Conservation (phyloP, 2,113 vertebrate genomes). For the Vireo altiloquus region DNA sequence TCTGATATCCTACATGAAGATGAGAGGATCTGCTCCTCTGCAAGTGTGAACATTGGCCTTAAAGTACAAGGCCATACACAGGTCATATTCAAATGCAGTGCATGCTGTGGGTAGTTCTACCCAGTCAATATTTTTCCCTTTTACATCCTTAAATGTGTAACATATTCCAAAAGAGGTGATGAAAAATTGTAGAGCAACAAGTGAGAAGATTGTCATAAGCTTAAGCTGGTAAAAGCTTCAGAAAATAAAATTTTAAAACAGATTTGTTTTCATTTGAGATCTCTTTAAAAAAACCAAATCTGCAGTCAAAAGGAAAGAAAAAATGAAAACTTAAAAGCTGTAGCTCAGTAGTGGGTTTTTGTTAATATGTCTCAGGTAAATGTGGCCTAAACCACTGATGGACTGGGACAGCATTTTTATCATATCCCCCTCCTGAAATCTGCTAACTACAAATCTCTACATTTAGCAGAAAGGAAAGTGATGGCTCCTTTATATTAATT, state of each 20-base stretch:
- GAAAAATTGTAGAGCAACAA: not conserved
- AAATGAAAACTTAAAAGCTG: not conserved
- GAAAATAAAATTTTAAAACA: not conserved
- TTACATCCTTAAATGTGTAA: not conserved
- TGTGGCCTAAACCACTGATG: not conserved
- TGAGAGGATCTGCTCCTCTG: not conserved
- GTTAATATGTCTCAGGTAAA: not conserved
- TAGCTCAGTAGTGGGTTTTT: not conserved
- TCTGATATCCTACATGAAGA: not conserved
- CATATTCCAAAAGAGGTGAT: not conserved
- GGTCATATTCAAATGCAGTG: not conserved
- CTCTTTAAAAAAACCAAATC: not conserved
- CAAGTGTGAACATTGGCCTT: not conserved
- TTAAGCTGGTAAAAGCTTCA: not conserved
- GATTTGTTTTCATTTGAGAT: not conserved
- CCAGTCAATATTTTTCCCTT: not conserved
- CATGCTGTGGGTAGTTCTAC: not conserved
- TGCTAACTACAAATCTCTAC: not conserved
- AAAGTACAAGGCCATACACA: not conserved
- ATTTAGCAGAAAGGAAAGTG: not conserved
- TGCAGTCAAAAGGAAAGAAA: not conserved
- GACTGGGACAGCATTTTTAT: not conserved
- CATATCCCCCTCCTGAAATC: not conserved
- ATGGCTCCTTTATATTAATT: not conserved
- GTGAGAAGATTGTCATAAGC: not conserved